phyloP scores from a whole-genome alignment of 2,797 vertebrate genomes.

The Pitangus sulphuratus region DNA sequence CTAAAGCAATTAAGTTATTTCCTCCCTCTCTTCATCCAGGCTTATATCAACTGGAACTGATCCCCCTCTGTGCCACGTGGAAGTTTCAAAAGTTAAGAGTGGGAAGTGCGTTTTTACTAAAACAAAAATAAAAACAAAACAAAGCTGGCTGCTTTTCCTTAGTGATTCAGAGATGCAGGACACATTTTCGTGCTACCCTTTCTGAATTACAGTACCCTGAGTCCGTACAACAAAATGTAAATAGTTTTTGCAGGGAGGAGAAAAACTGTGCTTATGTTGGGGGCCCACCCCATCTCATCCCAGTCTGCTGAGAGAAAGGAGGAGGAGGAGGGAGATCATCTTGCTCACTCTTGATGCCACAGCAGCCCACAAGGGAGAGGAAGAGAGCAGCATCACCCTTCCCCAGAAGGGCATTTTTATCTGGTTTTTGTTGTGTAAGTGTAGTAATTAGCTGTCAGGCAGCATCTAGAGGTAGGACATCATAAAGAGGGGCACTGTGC shows the following conservation, averaged over 20 bases:
- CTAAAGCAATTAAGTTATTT: slow-evolving; percentile 70
- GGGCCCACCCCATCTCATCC: neutral
- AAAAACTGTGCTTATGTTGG: neutral
- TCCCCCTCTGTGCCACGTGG: slow-evolving; percentile 67
- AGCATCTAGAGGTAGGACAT: neutral
- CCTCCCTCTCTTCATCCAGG: slow-evolving; percentile 58
- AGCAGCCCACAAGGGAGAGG: neutral
- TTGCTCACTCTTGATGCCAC: neutral
- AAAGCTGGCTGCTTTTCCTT: slow-evolving; percentile 19
- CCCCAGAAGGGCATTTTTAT: neutral
- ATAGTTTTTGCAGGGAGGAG: neutral
- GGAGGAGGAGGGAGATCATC: neutral
- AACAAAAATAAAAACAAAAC: slow-evolving; percentile 42
- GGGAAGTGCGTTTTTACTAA: slow-evolving; percentile 23
- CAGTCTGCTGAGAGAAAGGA: neutral
- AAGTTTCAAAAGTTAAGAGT: slow-evolving; percentile 46
- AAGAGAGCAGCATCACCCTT: neutral
- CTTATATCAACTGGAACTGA: slow-evolving; percentile 70
- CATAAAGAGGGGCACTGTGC: neutral
- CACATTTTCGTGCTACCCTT: neutral
- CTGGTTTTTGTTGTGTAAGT: neutral
- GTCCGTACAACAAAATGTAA: neutral
- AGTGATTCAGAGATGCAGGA: slow-evolving; percentile 31
- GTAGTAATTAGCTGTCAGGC: neutral
- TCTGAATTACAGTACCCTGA: neutral